Evolutionary conservation across 2,113 vertebrate species (phyloP), one percentile per base, ranked within the genome.

Genomic region (Semnornis frantzii): DNA sequence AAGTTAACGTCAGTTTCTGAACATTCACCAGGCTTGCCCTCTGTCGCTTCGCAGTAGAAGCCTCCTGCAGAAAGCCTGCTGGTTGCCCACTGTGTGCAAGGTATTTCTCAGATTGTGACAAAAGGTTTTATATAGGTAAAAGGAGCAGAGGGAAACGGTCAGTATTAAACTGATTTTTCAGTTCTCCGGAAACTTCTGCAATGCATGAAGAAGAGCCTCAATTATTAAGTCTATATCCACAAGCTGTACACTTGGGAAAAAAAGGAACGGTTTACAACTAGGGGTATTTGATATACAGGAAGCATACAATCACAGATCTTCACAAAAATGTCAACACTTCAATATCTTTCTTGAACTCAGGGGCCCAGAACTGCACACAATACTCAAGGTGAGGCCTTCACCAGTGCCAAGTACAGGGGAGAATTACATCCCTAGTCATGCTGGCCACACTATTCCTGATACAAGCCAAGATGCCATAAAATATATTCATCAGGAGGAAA

Each of bases 1-100:
- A 98, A 98, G 97, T 97, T 98, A 98, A 98, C 98, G 98, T 96
- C 89, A 91, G 94, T 96, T 97, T 96, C 98, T 98, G 98, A 98
- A 98, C 96, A 90, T 96, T 98, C 99, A 99, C 99, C 98, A 99
- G 97, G 96, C 97, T 98, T 98, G 98, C 98, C 98, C 98, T 98
- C 97, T 98, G 98, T 98, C 98, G 98, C 98, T 97, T 97, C 96
- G 97, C 87, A 88, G 95, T 93, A 97, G 97, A 97, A 97, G 96
- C 85, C 97, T 97, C 98, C 98, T 93, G 95, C 85, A 83, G 96
- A 98, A 98, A 98, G 97, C 92, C 97, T 92, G 96, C 96, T 92
- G 98, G 97, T 79, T 96, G 95, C 98, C 95, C 97, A 98, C 98
- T 97, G 98, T 62, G 97, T 87, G 48, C 93, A 96, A 97, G 87